A percentile compares a stretch with the other conserved stretches of the same genome.
Evolutionary conservation across 2,113 vertebrate genomes (phyloP).

Genomic region (Gorsachius goisagi): DNA sequence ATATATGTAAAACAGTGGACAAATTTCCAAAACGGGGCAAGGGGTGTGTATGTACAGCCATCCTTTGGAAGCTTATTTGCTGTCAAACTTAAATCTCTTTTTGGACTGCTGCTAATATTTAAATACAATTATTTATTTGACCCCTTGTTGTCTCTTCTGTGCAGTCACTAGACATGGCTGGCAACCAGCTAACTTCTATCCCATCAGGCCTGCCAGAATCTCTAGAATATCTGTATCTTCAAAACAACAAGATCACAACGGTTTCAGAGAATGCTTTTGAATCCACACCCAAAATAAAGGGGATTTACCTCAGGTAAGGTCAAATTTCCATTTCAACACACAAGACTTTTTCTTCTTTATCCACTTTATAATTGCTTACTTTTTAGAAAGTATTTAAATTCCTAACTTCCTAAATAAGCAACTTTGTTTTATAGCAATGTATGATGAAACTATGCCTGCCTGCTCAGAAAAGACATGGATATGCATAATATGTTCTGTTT

Average conservation of each 20-base stretch:
- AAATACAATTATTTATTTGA: neutral
- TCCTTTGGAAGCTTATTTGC: neutral
- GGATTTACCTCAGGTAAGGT: constrained; percentile 91
- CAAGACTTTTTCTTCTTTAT: neutral
- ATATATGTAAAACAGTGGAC: neutral
- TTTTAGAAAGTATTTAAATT: neutral
- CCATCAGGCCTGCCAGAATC: constrained; percentile 88
- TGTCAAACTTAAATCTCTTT: neutral
- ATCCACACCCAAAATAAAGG: constrained; percentile 92
- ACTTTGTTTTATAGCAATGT: neutral
- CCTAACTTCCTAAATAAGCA: neutral
- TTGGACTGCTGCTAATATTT: neutral
- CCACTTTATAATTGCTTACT: neutral
- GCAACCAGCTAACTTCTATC: constrained; percentile 88
- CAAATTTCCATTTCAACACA: neutral
- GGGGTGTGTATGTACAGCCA: neutral
- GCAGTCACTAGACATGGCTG: constrained; percentile 90
- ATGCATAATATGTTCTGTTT: neutral
- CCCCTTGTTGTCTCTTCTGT: constrained; percentile 14
- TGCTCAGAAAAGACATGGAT: neutral
- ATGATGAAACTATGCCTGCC: neutral
- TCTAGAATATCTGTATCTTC: constrained; percentile 91
- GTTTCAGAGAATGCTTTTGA: constrained; percentile 87
- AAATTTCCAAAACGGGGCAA: neutral
- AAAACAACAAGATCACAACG: constrained; percentile 88